Percentiles rank a stretch among this genome's conserved stretches.
Evolutionary conservation across 2,888 invertebrate species (phyloP).

Genomic region (Caenorhabditis sp.): DNA sequence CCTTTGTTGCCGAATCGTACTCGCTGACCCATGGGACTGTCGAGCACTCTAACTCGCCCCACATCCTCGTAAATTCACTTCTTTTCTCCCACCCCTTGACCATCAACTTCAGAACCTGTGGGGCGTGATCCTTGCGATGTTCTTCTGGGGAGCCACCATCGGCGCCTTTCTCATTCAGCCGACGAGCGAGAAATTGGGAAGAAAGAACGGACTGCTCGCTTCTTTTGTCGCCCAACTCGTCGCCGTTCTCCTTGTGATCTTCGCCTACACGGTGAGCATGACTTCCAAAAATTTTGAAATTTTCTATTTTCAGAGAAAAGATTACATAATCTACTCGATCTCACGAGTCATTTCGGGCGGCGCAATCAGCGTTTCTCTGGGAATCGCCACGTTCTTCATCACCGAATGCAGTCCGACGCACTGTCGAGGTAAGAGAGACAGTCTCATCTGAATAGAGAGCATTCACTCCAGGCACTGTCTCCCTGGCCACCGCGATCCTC

Average conservation of each 20-base stretch:
- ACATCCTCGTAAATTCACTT: neutral
- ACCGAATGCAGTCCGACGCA: conserved; percentile 67
- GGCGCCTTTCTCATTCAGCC: conserved; percentile 53
- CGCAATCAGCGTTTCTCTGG: conserved; percentile 62
- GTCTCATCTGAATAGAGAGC: neutral
- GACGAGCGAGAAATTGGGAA: conserved; percentile 54
- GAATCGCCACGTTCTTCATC: conserved; percentile 63
- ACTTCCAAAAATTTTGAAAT: no score
- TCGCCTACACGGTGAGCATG: conserved; percentile 56
- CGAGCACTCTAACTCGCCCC: neutral
- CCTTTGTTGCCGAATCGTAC: conserved; percentile 52
- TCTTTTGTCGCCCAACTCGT: conserved; percentile 51
- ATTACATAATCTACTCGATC: conserved; percentile 58
- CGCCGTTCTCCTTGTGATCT: conserved; percentile 47
- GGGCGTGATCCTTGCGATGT: conserved; percentile 64
- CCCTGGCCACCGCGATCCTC: conserved; percentile 68
- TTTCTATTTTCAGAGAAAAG: conserved; percentile 28
- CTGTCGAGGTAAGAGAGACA: conserved; percentile 66
- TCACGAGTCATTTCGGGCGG: conserved; percentile 68
- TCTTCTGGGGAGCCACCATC: conserved; percentile 70
- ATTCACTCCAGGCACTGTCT: conserved; percentile 46
- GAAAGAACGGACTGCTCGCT: conserved; percentile 57
- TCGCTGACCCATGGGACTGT: neutral
- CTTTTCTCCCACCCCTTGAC: no score
- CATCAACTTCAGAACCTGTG: conserved; percentile 57